Evolutionary conservation across 2,113 vertebrate species (phyloP).

Genomic region (Melospiza melodia): DNA sequence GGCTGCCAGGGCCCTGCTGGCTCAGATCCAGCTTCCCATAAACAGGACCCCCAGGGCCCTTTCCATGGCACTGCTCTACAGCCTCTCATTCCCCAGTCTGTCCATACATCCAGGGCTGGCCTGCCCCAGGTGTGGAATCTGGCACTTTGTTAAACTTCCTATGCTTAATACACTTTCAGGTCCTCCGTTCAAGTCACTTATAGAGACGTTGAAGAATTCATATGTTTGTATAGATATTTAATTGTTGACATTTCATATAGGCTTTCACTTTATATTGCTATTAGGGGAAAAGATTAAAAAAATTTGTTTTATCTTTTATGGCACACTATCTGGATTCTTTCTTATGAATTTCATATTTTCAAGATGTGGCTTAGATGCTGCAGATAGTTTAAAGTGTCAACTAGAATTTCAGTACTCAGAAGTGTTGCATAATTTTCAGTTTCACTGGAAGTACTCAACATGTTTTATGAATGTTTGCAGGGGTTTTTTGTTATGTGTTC

Average conservation of each 20-base stretch:
- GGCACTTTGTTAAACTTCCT: not conserved
- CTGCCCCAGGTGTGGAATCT: too few species aligned
- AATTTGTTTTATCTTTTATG: not conserved
- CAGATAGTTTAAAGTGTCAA: not conserved
- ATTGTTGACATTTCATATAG: not conserved
- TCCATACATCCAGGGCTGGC: fast-evolving
- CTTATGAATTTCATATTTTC: not conserved
- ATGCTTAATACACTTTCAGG: not conserved
- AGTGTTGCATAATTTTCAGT: not conserved
- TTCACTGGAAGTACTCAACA: not conserved
- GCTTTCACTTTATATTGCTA: not conserved
- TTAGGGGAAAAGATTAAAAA: not conserved
- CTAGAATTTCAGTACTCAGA: not conserved
- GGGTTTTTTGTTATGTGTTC: not conserved
- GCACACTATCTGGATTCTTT: not conserved
- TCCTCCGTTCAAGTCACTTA: not conserved
- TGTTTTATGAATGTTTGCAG: not conserved
- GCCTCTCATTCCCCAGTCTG: fast-evolving
- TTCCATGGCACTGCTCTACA: fast-evolving
- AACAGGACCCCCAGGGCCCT: fast-evolving
- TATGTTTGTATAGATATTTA: not conserved
- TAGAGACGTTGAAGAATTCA: not conserved
- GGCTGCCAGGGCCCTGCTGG: not conserved
- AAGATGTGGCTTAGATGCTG: not conserved
- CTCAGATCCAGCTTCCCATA: fast-evolving